Conservation (phyloP, 2,113 vertebrate genomes). For the Urocynchramus pylzowi region DNA sequence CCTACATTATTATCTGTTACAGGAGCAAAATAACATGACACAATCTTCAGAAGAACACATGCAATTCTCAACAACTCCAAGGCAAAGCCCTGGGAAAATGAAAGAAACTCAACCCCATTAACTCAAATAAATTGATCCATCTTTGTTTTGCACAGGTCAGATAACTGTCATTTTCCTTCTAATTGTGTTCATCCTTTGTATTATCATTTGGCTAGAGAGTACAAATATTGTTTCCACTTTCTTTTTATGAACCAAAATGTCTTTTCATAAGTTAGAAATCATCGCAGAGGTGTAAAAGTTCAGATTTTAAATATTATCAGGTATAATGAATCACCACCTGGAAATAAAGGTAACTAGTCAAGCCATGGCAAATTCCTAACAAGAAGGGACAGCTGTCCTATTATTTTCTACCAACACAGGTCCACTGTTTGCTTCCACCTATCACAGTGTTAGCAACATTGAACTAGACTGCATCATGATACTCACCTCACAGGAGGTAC, state of each 20-base stretch:
- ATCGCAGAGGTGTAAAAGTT: neutral
- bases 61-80: neutral
- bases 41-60: neutral
- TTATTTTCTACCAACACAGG: neutral
- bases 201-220: neutral
- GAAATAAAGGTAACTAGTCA: neutral
- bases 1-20: neutral
- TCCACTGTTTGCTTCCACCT: neutral
- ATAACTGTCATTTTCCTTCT: neutral
- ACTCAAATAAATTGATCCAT: neutral
- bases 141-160: neutral
- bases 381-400: neutral
- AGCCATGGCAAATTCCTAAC: neutral
- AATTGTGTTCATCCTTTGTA: neutral
- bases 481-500: conserved; percentile 86
- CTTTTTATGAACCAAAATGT: neutral
- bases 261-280: neutral
- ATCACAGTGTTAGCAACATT: neutral
- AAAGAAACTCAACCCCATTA: neutral
- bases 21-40: neutral
- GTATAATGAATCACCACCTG: neutral
- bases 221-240: neutral
- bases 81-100: neutral
- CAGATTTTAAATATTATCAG: neutral
- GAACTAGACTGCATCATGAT: neutral